These are phyloP conservation scores for Nebria salina DNA, from an alignment of 2,888 invertebrate genomes.

Conservation along the genomic window DNA sequence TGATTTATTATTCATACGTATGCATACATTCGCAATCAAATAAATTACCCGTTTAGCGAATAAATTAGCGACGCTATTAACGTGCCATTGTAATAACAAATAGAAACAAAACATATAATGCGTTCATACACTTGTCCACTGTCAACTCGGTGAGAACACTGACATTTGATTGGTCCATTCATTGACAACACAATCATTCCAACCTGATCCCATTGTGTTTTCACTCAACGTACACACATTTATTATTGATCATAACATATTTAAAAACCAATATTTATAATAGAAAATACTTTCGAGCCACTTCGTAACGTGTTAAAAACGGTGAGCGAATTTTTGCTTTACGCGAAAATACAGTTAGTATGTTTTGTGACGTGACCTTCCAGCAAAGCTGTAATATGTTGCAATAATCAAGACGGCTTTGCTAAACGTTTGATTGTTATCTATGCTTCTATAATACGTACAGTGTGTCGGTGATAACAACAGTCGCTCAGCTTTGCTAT, in stretches of 20 bases:
- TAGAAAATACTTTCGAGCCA: too few relatives aligned
- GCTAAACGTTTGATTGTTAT: not conserved
- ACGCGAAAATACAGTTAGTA: not conserved
- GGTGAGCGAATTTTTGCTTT: too few relatives aligned
- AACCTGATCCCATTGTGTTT: conserved; percentile 27
- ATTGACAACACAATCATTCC: conserved; percentile 16
- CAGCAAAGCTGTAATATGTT: not conserved
- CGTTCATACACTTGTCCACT: conserved; percentile 12
- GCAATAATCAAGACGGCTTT: not conserved
- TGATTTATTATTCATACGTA: too few relatives aligned
- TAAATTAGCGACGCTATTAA: not conserved
- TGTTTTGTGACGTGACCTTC: not conserved
- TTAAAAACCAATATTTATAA: too few relatives aligned
- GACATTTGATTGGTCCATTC: conserved; percentile 41
- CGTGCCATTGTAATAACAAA: not conserved
- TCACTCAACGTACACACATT: conserved; percentile 10
- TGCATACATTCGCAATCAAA: too few relatives aligned
- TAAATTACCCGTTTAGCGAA: too few relatives aligned
- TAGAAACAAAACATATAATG: not conserved
- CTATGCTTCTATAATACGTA: not conserved
- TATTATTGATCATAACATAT: not conserved
- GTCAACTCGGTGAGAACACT: conserved; percentile 20
- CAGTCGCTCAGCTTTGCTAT: not conserved
- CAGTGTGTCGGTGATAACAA: not conserved
- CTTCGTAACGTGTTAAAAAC: too few relatives aligned